A percentile compares a stretch with the other conserved stretches of the same genome.
Conservation (phyloP, 2,888 invertebrate species). For the Lasius platythorax region DNA sequence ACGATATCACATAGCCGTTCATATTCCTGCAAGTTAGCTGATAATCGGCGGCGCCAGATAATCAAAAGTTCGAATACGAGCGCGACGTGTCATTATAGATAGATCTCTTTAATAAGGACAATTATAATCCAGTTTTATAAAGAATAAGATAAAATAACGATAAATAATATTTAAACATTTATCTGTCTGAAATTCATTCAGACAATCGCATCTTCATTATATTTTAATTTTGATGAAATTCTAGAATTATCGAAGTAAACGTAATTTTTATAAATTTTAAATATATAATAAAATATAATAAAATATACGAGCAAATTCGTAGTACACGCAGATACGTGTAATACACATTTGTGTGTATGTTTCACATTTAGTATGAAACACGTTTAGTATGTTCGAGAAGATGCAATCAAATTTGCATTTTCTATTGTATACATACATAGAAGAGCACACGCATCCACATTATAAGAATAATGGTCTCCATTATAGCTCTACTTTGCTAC, state of each 20-base stretch:
- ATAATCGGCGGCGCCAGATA: neutral
- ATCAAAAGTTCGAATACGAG: neutral
- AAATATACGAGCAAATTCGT: neutral
- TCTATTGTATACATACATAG: neutral
- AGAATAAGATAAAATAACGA: neutral
- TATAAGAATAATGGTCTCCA: constrained; percentile 34
- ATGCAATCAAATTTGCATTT: constrained; percentile 22
- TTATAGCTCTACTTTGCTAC: constrained; percentile 55
- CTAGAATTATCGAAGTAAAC: neutral
- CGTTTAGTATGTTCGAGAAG: neutral
- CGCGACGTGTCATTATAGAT: neutral
- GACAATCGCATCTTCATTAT: neutral
- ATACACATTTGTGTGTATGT: neutral
- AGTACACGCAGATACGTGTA: neutral
- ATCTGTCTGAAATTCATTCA: no score
- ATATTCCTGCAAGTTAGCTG: constrained; percentile 29
- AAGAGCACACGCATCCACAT: neutral
- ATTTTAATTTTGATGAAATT: neutral
- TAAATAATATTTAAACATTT: neutral
- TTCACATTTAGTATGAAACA: neutral
- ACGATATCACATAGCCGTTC: constrained; percentile 37
- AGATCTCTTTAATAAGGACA: neutral
- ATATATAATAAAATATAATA: neutral
- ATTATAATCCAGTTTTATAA: neutral
- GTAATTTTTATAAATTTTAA: neutral